Evolutionary conservation across 2,888 invertebrate species (phyloP).

Genomic region (Lydus trimaculatus): DNA sequence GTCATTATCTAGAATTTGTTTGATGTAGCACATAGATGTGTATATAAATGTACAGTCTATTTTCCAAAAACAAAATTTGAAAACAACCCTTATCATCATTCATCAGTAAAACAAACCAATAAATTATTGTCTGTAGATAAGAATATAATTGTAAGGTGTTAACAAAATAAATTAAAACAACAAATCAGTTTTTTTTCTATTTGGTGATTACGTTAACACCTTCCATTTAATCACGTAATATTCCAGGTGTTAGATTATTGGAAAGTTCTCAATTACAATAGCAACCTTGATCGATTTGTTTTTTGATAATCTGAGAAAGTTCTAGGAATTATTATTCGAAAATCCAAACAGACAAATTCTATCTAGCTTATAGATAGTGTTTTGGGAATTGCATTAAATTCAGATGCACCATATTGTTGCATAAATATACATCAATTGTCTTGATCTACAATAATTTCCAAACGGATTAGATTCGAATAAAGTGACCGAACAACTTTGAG

Average conservation of each 20-base stretch:
- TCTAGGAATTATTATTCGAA: neutral
- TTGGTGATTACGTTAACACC: slow-evolving; percentile 66
- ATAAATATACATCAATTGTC: too few species aligned
- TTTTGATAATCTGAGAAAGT: neutral
- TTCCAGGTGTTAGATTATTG: slow-evolving; percentile 70
- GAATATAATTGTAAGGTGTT: slow-evolving; percentile 42
- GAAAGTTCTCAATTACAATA: neutral
- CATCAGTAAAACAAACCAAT: slow-evolving; percentile 9
- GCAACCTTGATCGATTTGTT: slow-evolving; percentile 51
- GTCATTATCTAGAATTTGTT: slow-evolving; percentile 8
- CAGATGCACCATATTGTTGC: neutral
- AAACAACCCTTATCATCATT: slow-evolving; percentile 6
- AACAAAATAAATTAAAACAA: slow-evolving; percentile 20
- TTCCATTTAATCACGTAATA: slow-evolving; percentile 69
- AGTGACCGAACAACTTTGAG: too few species aligned
- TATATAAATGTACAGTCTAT: slow-evolving; percentile 49
- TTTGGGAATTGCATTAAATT: too few species aligned
- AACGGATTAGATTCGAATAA: too few species aligned
- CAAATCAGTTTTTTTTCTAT: slow-evolving; percentile 60
- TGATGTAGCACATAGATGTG: slow-evolving; percentile 33
- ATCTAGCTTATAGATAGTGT: neutral
- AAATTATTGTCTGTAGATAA: slow-evolving; percentile 41
- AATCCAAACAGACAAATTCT: neutral
- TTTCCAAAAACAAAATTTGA: slow-evolving; percentile 38
- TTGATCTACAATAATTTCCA: too few species aligned